These are phyloP conservation scores for Anser brachyrhynchus DNA, from an alignment of 2,113 vertebrate species.

Conservation along the genomic window DNA sequence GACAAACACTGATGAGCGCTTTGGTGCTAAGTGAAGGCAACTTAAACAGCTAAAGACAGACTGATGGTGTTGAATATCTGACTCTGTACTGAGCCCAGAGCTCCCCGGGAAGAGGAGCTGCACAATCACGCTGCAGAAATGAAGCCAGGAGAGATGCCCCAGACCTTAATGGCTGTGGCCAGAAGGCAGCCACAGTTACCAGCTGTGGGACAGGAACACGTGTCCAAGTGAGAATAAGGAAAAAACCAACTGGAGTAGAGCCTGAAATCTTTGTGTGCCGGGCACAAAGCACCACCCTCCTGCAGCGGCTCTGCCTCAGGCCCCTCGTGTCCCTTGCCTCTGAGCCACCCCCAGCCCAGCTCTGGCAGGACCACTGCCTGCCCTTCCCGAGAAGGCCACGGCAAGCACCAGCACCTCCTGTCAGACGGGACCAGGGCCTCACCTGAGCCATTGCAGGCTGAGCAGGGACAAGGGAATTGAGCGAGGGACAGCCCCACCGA, in stretches of 20 bases:
- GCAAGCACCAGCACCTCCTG: not conserved
- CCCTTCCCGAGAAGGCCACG: not conserved
- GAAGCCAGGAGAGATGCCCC: not conserved
- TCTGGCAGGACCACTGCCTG: not conserved
- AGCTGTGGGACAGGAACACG: fast-evolving
- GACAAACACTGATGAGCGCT: fast-evolving
- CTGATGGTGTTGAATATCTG: not conserved
- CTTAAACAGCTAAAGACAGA: not conserved
- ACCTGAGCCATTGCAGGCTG: not conserved
- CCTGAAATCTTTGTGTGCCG: not conserved
- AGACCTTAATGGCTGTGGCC: not conserved
- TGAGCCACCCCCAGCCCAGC: fast-evolving
- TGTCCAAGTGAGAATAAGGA: not conserved
- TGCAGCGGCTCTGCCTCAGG: not conserved
- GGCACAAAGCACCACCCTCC: not conserved
- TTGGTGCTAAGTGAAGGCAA: not conserved
- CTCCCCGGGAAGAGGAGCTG: not conserved
- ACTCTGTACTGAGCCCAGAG: not conserved
- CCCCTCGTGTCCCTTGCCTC: not conserved
- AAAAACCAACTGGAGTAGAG: not conserved
- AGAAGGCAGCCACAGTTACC: not conserved
- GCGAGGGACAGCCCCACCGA: not conserved
- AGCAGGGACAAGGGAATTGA: not conserved
- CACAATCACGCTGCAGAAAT: not conserved
- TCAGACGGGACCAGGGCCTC: not conserved